Evolutionary conservation across 2,113 vertebrate species (phyloP), one percentile per base, ranked within the genome.

Genomic region (Perognathus longimembris): DNA sequence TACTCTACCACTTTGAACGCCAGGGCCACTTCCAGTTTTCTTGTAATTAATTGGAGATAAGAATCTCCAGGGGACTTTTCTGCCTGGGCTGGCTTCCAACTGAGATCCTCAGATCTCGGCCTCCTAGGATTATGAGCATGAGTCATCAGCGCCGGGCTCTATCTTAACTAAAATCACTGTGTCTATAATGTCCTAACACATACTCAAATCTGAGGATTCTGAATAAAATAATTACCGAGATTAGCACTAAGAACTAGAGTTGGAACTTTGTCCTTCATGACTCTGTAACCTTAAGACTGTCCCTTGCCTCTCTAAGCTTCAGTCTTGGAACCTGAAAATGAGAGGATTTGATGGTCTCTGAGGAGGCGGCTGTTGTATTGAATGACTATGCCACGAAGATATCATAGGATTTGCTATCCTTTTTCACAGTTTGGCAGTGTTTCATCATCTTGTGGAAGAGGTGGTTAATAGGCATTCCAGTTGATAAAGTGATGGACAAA

Each of bases 351-450:
- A 64, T 90, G 57, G 45, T 64, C 36, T 74, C 50, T 59, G 40
- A 64, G 38, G 14, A 74, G 64, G 38, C 34, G 24, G 10, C 21
- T 57, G 30, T 57, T 73, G 9, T 1, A 77, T 18, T 67, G 34
- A 66, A 83, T 28, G 34, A 1, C 42, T 66, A 11, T 75, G 18
- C 14, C 66, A 7, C 17, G 75, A 57, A 75, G 54, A 67, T 22
- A 28, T 77, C 34, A 50, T 79, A 74, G 83, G 26, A 36, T 12
- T 69, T 91, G 22, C 6, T 54, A 74, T 78, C 30, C 28, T 11
- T 80, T 93, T 74, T 80, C 36, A 59, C 59, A 45, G 64, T 89
- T 94, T 89, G 34, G 90, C 6, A 34, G 36, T 84, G 80, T 69
- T 63, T 71, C 14, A 28, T 32, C 83, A 17, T 80, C 38, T 4